Base-by-base conservation (phyloP, 2,797 vertebrate genomes). In the Alfaro cultratus region DNA sequence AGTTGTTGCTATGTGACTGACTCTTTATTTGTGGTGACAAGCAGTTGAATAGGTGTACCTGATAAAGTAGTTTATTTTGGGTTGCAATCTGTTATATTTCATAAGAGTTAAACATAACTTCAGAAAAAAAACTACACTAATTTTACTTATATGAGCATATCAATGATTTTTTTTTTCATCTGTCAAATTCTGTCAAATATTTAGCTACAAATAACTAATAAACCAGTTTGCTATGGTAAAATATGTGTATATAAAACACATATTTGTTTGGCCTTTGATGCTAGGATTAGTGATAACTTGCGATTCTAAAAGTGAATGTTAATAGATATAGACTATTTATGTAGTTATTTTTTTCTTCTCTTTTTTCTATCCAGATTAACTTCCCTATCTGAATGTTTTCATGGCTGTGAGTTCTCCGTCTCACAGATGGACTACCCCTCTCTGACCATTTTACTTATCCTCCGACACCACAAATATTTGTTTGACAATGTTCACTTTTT, bases 401-500 rank as follows among this genome's bases (percentile, higher is more conserved):
- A n/a, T 82, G 85, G 15, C 51, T 86, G 72, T 76, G 74, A 78
- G 74, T 88, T 91, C 75, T 51, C 75, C 60, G 29, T 78, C 39
- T 81, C 74, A 74, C 60, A 79, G 73, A 83, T 76, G 73, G 77
- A 78, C 57, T 67, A 76, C 73, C 83, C 60, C 76, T 80, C 75
- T 75, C 26, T 39, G 68, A 15, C 76, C 55, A 51, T 79, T 74
- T 41, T 77, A 78, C 73, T 79, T 83, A 53, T 77, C 83, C 85
- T 86, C 85, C 76, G 64, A 81, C 29, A 1, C 60, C 49, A 62
- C 80, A 75, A 82, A 82, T 86, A 84, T 90, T 91, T 93, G 87
- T 90, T 80, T 82, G 83, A 86, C 78, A 86, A 67, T 36, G 74
- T 86, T 85, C 36, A 49, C 80, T 88, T 91, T 89, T 85, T 75